Base-by-base conservation (phyloP, 64 coral and sea anemone species). In the Acropora yongei region DNA sequence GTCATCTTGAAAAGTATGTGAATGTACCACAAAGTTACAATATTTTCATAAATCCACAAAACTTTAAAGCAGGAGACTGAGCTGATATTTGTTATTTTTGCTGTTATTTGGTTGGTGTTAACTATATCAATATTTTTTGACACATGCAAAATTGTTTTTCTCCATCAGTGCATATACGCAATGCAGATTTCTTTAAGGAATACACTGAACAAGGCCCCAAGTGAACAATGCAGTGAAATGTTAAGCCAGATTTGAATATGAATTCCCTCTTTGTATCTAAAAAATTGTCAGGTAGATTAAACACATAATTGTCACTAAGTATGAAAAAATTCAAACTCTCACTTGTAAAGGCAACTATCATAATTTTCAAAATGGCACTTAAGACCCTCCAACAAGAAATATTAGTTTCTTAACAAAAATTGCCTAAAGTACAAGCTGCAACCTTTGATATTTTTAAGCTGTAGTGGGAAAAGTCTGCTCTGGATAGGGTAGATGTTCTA, bases 251-350 rank as follows among this genome's bases (percentile, higher is more conserved):
- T 67, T 67, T 67, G 10, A 67, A 67, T 3, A 13, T 67, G 10
- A 13, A 67, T 16, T 67, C 51, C 51, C 63, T 67, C 63, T 67
- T 67, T 67, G 63, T 67, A 67, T 67, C 63, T 67, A 67, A 67
- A 18, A 67, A 67, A 67, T 67, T 67, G 17, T 67, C 63, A 67
- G 63, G 12, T 67, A 67, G 63, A 67, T 67, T 67, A 67, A 67
- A 67, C 12, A 67, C 63, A 67, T 67, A 67, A 67, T 67, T 67
- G 63, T 67, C 63, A 67, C 63, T 67, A 67, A 67, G 63, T 67
- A 67, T 67, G 63, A 67, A 67, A 67, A 67, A 67, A 19, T 67
- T 67, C 63, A 67, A 67, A 67, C 51, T 55, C 51, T 9, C 63
- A 67, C 63, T 67, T 67, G 63, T 16, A 67, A 67, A 67, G 63